Percentiles rank a stretch among this genome's conserved stretches.
These are phyloP conservation scores for Bradynema listronoti DNA, from an alignment of 1,140 invertebrate species.

Conservation along the genomic window DNA sequence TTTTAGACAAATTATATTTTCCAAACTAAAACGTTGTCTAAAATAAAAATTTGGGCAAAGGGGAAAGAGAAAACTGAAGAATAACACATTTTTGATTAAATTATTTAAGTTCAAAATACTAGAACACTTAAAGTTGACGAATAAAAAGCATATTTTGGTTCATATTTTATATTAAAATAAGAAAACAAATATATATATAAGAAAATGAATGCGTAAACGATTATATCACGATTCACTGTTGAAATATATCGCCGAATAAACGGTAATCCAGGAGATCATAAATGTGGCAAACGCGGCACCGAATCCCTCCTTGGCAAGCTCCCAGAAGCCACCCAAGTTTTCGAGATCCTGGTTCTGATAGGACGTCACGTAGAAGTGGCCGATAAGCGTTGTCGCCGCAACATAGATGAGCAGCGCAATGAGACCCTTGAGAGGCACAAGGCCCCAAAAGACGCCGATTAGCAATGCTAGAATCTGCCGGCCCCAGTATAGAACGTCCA, in stretches of 20 bases:
- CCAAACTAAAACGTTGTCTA: too few relatives aligned
- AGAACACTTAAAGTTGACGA: too few relatives aligned
- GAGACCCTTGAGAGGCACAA: slow-evolving; percentile 46
- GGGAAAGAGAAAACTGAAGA: too few relatives aligned
- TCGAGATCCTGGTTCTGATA: slow-evolving; percentile 56
- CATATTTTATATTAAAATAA: too few relatives aligned
- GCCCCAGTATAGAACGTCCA: slow-evolving; percentile 55
- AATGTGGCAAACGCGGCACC: slow-evolving; percentile 56
- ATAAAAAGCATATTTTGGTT: too few relatives aligned
- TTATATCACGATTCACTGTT: too few relatives aligned
- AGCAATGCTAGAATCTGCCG: slow-evolving; percentile 44
- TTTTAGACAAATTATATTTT: too few relatives aligned
- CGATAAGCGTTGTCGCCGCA: slow-evolving; percentile 35
- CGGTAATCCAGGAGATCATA: slow-evolving; percentile 52
- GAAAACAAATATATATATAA: too few relatives aligned
- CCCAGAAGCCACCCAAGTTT: slow-evolving; percentile 55
- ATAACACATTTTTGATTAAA: too few relatives aligned
- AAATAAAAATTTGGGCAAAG: too few relatives aligned
- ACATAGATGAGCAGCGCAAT: slow-evolving; percentile 49
- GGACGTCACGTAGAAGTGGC: slow-evolving; percentile 47
- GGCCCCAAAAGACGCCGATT: slow-evolving; percentile 47
- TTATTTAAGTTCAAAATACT: too few relatives aligned
- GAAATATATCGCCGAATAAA: slow-evolving; percentile 42
- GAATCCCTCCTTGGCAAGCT: slow-evolving; percentile 55
- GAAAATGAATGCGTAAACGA: too few relatives aligned